Evolutionary conservation across 1,140 invertebrate genomes (phyloP).

Genomic region (Papilio dardanus): DNA sequence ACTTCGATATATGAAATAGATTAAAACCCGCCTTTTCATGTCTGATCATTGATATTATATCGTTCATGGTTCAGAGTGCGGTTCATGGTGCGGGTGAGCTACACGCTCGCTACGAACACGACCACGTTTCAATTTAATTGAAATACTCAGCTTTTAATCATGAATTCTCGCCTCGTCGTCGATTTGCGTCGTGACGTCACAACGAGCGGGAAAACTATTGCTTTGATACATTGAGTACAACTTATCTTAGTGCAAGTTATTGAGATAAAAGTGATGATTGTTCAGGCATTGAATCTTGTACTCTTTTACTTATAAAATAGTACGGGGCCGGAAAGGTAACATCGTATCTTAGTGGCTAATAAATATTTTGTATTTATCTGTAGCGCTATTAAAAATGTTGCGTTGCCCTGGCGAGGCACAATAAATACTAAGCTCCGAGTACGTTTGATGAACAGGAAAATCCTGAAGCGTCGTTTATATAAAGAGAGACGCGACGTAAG

Average conservation of each 20-base stretch:
- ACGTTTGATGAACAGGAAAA: constrained; percentile 30
- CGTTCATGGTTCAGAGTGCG: no score
- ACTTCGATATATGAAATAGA: not conserved
- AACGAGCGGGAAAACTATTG: not conserved
- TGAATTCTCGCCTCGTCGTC: not conserved
- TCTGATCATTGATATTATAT: not conserved
- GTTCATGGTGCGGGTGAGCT: no score
- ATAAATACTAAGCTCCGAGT: not conserved
- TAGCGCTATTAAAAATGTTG: not conserved
- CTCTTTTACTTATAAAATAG: no score
- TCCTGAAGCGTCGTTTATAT: constrained; percentile 16
- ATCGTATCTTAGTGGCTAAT: no score
- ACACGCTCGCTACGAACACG: not conserved
- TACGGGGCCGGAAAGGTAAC: no score
- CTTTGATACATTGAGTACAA: not conserved
- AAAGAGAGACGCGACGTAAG: constrained; percentile 16
- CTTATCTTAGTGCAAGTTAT: not conserved
- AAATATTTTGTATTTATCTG: no score
- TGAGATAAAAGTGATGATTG: no score
- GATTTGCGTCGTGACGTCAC: not conserved
- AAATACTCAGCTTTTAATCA: not conserved
- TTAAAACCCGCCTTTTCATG: not conserved
- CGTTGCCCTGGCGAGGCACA: not conserved
- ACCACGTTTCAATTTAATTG: not conserved
- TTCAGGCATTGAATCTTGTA: no score